Base-by-base conservation (phyloP, 2,888 invertebrate genomes). In the Mythimna ferrago region DNA sequence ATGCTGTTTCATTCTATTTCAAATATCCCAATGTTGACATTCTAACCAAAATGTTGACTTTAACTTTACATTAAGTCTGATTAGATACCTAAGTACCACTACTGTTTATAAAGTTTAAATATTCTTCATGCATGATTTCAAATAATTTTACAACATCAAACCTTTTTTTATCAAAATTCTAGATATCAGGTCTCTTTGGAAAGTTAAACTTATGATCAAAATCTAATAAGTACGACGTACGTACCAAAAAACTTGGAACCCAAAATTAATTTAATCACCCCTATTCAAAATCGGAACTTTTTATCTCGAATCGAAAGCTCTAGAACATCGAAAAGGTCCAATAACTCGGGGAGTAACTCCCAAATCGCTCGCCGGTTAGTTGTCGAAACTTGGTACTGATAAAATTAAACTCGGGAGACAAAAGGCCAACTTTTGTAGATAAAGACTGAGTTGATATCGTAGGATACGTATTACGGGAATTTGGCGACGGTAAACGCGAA, bases 391-490 rank as follows among this genome's bases (percentile, higher is more conserved):
- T 88, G 65, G 69, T 57, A 73, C 92, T 90, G 93, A 93, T 93
- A 92, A 92, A 90, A 91, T 92, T 90, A 88, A 93, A 93, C 88
- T 93, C 86, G 76, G 83, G 58, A 82, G 87, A 90, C 92, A 93
- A 93, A 74, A 93, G 93, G 90, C 86, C 86, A 93, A 94, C 89
- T 94, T 93, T 89, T 80, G 86, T 71, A 91, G 94, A 94, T 93
- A 93, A 91, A 89, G 87, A 84, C 84, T 83, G 89, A 91, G 86
- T 92, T 88, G 88, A 82, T 91, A 91, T 92, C 89, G 76, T 72
- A 79, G 84, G 78, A 88, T 83, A 85, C 84, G 84, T 88, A 86
- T 92, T 87, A 84, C 74, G 78, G 71, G 66, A 71, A 74, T 80
- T 80, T 57, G 76, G 70, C 16, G 79, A 66, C 76, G 70, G 75